Base-by-base conservation (phyloP, 2,888 invertebrate species). In the Lepidochrysops patricia region DNA sequence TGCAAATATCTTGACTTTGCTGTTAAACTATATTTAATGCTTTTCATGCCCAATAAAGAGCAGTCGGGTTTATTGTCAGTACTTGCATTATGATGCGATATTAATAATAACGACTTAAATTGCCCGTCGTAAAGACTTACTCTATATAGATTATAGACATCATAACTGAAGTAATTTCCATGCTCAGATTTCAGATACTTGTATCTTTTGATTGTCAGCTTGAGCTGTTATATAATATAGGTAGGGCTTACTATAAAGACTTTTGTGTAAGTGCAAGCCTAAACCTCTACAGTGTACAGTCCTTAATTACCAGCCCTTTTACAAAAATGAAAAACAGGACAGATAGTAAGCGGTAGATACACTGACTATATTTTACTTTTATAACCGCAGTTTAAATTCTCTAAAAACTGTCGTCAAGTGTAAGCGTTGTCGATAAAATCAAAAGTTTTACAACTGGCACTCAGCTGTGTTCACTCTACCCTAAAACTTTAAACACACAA, bases 351-450 rank as follows among this genome's bases (percentile, higher is more conserved):
- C 6, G 19, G 19, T 5, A 43, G 12, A 43, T 43, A 12, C 9
- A 23, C 4, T 19, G 2, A 37, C n/a, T n/a, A n/a, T n/a, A n/a
- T n/a, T n/a, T n/a, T n/a, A 7, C 19, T 23, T 23, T 34, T n/a
- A 35, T n/a, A 23, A 25, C 35, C 23, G 19, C 23, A 34, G 34
- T 35, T 57, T 35, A 23, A 9, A 37, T 15, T 34, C 34, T 23
- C 29, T 37, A 15, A 15, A 26, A 57, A 37, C 4, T 57, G 57
- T 57, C 43, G 60, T 60, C 32, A 60, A 60, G 57, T 57, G 57
- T 57, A 29, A 32, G 23, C 48, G 26, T 37, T 26, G 26, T 25
- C 60, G 34, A 43, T 43, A 43, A 43, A 43, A 43, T 43, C 43
- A 43, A 43, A 43, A 43, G 19, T 12, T 43, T 43, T 43, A 43